Evolutionary conservation across 2,113 vertebrate species (phyloP).

Genomic region (Syngnathoides biaculeatus): DNA sequence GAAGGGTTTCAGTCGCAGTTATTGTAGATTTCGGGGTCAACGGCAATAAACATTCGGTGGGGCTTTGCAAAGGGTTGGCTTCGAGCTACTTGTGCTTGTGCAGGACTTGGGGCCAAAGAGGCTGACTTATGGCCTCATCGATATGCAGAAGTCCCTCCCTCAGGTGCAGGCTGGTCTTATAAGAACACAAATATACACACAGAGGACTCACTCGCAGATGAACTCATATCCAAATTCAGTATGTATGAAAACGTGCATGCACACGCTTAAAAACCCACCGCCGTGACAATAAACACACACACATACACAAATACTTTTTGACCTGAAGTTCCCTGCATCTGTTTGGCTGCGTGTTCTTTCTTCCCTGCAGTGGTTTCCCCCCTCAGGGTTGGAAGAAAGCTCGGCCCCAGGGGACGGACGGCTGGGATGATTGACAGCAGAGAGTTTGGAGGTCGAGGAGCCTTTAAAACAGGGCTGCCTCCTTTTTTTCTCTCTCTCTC

Average conservation of each 20-base stretch:
- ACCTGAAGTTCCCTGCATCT: constrained; percentile 69
- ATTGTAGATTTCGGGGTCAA: constrained; percentile 15
- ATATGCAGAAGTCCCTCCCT: constrained; percentile 66
- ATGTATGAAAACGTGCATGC: constrained; percentile 40
- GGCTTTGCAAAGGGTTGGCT: constrained; percentile 46
- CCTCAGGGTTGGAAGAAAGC: constrained; percentile 50
- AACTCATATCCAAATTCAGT: constrained; percentile 27
- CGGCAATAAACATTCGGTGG: background rate
- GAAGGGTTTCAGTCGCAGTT: background rate
- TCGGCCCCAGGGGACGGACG: constrained; percentile 50
- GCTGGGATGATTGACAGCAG: constrained; percentile 70
- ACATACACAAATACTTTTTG: constrained; percentile 41
- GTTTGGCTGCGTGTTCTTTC: constrained; percentile 64
- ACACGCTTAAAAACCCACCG: constrained; percentile 41
- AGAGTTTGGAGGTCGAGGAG: constrained; percentile 67
- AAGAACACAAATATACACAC: constrained; percentile 19
- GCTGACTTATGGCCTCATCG: constrained; percentile 68
- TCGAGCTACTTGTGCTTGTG: constrained; percentile 54
- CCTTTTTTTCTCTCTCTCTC: constrained; percentile 55
- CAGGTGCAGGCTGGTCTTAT: constrained; percentile 54
- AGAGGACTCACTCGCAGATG: constrained; percentile 25
- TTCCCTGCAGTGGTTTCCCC: constrained; percentile 31
- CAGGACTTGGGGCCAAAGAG: constrained; percentile 59
- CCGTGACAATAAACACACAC: constrained; percentile 27
- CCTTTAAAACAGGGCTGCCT: constrained; percentile 54